Conservation (phyloP, 37 sponge, comb jelly and placozoan species). For the Hexactinellida sp. region DNA sequence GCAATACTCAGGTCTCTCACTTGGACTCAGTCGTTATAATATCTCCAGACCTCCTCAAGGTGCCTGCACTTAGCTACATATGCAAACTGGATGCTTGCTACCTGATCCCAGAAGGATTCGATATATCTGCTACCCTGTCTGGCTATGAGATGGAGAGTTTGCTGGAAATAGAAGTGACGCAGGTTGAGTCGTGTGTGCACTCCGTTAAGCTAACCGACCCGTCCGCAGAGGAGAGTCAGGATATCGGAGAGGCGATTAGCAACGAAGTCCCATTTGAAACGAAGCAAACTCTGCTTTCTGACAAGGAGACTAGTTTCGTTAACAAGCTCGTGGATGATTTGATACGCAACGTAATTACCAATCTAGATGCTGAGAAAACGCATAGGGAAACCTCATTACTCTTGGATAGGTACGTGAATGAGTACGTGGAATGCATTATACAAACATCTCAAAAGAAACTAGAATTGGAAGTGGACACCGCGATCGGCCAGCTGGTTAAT, state of each 20-base stretch:
- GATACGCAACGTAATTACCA: neutral
- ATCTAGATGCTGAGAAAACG: neutral
- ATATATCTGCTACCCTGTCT: neutral
- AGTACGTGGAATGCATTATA: neutral
- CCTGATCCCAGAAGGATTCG: neutral
- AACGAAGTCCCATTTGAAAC: neutral
- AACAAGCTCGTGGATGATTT: neutral
- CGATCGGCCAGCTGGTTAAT: neutral
- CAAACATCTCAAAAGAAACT: neutral
- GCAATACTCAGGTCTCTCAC: slow-evolving; percentile 28
- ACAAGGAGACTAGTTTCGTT: neutral
- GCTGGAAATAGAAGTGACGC: neutral
- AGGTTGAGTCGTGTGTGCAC: neutral
- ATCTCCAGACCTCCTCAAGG: slow-evolving; percentile 20
- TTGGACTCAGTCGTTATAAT: slow-evolving; percentile 4
- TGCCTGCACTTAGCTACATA: neutral
- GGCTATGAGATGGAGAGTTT: neutral
- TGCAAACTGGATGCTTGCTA: neutral
- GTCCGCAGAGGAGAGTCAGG: neutral
- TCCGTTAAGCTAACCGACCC: neutral
- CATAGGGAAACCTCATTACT: neutral
- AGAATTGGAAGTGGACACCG: neutral
- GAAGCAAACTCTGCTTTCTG: neutral
- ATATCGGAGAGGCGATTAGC: neutral
- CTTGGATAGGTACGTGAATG: neutral